Percentiles rank a stretch among this genome's conserved stretches.
Conservation (phyloP, 2,888 invertebrate species). For the Graphium colonna region DNA sequence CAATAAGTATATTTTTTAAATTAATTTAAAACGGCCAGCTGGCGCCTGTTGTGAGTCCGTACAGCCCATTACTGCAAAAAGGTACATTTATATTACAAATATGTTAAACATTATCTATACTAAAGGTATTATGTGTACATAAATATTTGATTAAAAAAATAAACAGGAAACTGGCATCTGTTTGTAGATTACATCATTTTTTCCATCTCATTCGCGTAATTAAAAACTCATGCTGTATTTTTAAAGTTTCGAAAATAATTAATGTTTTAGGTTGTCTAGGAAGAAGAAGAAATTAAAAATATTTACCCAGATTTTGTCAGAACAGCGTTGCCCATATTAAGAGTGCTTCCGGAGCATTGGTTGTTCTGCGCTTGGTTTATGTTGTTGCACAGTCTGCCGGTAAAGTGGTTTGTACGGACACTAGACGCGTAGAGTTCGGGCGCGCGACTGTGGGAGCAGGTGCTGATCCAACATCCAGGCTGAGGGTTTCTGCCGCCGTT, state of each 20-base stretch:
- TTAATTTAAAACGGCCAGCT: constrained; percentile 22
- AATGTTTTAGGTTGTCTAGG: not conserved
- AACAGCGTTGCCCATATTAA: constrained; percentile 36
- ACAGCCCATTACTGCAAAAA: constrained; percentile 26
- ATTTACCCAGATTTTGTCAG: constrained; percentile 36
- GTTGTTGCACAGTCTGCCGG: constrained; percentile 35
- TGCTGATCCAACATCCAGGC: constrained; percentile 37
- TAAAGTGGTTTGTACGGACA: constrained; percentile 34
- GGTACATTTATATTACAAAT: not conserved
- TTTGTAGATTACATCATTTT: too few relatives aligned
- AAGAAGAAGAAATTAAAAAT: not conserved
- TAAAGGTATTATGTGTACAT: not conserved
- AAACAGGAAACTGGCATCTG: too few relatives aligned
- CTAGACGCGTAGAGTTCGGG: constrained; percentile 36
- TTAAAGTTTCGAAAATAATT: not conserved
- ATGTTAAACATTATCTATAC: not conserved
- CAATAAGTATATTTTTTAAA: too few relatives aligned
- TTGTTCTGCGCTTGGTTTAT: constrained; percentile 31
- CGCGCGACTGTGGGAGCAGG: constrained; percentile 40
- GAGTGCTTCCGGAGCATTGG: constrained; percentile 30
- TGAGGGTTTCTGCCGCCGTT: constrained; percentile 41
- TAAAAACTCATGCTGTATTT: not conserved
- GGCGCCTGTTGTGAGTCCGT: constrained; percentile 21
- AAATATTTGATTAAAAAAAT: not conserved
- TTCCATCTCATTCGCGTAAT: not conserved